Evolutionary conservation across 2,888 invertebrate species (phyloP).

Genomic region (Sycophila texana): DNA sequence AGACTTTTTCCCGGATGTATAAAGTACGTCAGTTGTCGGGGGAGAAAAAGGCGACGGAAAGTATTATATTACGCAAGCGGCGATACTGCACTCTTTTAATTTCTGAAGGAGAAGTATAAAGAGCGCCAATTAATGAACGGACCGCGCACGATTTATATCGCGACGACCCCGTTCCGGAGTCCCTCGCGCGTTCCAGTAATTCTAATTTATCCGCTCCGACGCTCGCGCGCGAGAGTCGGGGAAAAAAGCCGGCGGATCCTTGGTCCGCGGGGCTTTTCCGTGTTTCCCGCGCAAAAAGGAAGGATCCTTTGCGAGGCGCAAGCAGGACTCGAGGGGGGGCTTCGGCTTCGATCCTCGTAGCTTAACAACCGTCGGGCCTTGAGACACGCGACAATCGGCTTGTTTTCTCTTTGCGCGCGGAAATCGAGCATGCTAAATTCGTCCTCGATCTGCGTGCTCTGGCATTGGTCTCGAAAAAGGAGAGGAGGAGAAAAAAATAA

Average conservation of each 20-base stretch:
- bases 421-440: conserved; percentile 30
- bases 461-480: conserved; percentile 19
- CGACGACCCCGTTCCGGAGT: conserved; percentile 25
- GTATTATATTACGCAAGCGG: no score
- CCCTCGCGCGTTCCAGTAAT: conserved; percentile 17
- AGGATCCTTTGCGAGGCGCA: background rate
- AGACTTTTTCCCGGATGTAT: no score
- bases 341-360: background rate
- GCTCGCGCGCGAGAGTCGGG: background rate
- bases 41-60: no score
- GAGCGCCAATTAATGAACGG: background rate
- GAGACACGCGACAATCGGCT: conserved; percentile 9
- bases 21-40: no score
- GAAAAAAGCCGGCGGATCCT: background rate
- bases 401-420: conserved; percentile 12
- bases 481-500: background rate
- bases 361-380: conserved; percentile 8
- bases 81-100: background rate
- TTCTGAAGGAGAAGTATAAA: background rate
- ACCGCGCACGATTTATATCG: background rate
- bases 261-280: background rate
- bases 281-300: background rate
- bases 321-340: background rate
- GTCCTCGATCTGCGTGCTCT: conserved; percentile 22
- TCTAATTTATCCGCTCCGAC: conserved; percentile 28